Evolutionary conservation across 1,140 invertebrate genomes (phyloP).

Genomic region (Monochamus saltuarius): DNA sequence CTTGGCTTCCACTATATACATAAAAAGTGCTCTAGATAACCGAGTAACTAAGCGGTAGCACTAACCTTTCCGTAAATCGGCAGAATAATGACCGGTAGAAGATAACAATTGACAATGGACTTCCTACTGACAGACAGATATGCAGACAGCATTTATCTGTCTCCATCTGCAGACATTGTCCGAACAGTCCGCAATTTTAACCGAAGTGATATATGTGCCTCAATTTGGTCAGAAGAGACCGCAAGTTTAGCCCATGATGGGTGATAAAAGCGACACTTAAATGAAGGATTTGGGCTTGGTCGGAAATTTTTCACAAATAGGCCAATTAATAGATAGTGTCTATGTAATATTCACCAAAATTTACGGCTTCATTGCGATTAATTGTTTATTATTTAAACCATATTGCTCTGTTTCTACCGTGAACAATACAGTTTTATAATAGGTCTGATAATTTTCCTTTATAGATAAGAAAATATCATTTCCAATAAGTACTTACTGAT

Average conservation of each 20-base stretch:
- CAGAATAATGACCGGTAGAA: conserved; percentile 12
- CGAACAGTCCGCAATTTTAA: conserved; percentile 7
- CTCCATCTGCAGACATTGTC: conserved; percentile 33
- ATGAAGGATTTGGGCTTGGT: conserved; percentile 1
- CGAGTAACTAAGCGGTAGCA: not conserved
- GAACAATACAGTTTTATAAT: too few species aligned
- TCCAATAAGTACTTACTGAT: too few species aligned
- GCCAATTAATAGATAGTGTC: conserved; percentile 16
- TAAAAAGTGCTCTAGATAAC: too few species aligned
- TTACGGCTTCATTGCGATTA: too few species aligned
- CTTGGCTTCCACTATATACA: too few species aligned
- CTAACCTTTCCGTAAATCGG: conserved; percentile 2
- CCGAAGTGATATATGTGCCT: conserved; percentile 18
- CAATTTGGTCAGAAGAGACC: conserved; percentile 23
- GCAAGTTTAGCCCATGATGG: conserved; percentile 20
- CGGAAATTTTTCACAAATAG: conserved; percentile 4
- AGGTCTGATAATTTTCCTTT: too few species aligned
- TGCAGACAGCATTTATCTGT: conserved; percentile 35
- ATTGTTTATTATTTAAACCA: too few species aligned
- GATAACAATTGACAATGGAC: conserved; percentile 31
- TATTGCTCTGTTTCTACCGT: too few species aligned
- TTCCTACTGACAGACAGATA: conserved; percentile 25
- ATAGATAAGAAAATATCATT: too few species aligned
- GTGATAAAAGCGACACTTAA: conserved; percentile 14
- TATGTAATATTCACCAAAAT: too few species aligned